phyloP scores from a whole-genome alignment of 2,113 vertebrate genomes.

The Sarotherodon lohbergeri region DNA sequence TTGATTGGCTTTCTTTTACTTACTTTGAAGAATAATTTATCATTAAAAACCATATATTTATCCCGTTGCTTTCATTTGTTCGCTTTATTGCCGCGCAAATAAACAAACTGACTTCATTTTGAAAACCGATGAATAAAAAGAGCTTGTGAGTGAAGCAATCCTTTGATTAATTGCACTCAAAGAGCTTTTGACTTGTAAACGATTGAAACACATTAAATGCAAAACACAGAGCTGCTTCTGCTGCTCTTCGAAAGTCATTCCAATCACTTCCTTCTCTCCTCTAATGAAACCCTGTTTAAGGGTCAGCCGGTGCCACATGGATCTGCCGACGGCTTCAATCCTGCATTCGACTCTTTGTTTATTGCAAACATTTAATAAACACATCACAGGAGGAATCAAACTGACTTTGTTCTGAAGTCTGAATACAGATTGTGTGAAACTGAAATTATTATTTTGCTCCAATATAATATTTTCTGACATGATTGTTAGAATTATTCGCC shows the following conservation, averaged over 20 bases:
- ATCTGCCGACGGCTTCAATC: not conserved
- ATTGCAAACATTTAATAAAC: not conserved
- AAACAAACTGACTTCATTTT: not conserved
- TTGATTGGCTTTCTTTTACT: not conserved
- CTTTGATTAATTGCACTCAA: not conserved
- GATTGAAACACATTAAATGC: not conserved
- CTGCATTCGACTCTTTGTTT: not conserved
- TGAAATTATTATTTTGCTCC: fast-evolving
- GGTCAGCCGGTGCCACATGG: not conserved
- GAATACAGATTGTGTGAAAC: not conserved
- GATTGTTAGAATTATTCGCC: not conserved
- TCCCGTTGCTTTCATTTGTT: not conserved
- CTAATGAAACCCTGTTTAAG: not conserved
- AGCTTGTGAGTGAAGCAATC: not conserved
- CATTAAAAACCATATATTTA: not conserved
- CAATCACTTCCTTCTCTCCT: not conserved
- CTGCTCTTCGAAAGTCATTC: not conserved
- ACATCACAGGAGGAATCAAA: not conserved
- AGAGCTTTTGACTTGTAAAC: not conserved
- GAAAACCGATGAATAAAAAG: not conserved
- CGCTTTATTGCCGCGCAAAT: fast-evolving
- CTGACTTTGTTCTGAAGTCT: fast-evolving
- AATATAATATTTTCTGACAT: not conserved
- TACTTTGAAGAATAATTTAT: not conserved
- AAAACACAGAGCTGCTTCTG: not conserved